Evolutionary conservation across 1,140 invertebrate genomes (phyloP), one percentile per base, ranked within the genome.

Genomic region (Trichogramma pretiosum): DNA sequence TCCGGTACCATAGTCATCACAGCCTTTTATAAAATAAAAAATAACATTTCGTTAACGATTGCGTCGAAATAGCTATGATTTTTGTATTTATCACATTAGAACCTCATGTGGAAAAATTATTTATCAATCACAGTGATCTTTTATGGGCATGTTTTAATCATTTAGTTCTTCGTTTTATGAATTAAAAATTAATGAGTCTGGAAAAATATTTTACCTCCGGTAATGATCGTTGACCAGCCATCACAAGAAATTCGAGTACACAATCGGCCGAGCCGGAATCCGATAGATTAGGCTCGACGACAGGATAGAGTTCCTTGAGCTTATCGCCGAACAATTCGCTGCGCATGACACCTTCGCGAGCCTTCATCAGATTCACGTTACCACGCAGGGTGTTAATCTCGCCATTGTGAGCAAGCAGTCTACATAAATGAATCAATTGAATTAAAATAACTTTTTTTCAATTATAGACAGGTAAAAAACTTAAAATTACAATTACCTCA

Each of bases 1-100:
- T 99, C 95, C 2, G 96, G 96, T 22, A 99, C 93, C 94, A 99
- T 97, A 0, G 91, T 98, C 89, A 98, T 95, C 17, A 98, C 89
- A 50, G 94, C 93, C 83, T 85, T n/a, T n/a, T n/a, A 56, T 42
- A 62, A 40, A 18, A 56, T 45, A 56, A 56, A 37, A 47, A 46
- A 22, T 11, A 16, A 26, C 13, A 13, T 16, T 18, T 19, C 21
- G 8, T 5, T 10, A 39, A 39, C n/a, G n/a, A n/a, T 30, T 30
- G 13, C 26, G 26, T 30, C 7, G 7, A 30, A 30, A 8, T 30
- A 7, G 26, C 7, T 7, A 7, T 13, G 13, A 8, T 30, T 13
- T 30, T 30, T 30, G 13, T 30, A 8, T 30, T 30, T 30, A n/a
- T n/a, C n/a, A n/a, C n/a, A n/a, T n/a, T n/a, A n/a, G n/a, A n/a